phyloP scores from a whole-genome alignment of 2,113 vertebrate species.

The Phalacrocorax carbo region DNA sequence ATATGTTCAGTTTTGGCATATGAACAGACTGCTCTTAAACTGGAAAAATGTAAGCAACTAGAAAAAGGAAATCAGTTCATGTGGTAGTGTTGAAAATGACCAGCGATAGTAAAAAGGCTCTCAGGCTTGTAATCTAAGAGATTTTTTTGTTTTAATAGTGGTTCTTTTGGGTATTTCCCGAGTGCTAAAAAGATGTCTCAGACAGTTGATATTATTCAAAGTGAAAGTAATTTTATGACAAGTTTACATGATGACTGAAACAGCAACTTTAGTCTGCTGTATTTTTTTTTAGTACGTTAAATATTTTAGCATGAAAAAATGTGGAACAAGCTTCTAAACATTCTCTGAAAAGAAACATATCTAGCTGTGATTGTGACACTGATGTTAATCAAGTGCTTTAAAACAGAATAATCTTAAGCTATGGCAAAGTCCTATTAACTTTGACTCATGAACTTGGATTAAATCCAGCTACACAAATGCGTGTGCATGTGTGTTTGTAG shows the following conservation, averaged over 20 bases:
- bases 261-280: background rate
- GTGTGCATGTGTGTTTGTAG: background rate
- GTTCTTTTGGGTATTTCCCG: background rate
- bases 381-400: background rate
- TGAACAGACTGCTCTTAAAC: slow-evolving; percentile 22
- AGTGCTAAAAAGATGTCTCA: background rate
- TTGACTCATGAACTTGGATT: background rate
- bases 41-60: background rate
- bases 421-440: background rate
- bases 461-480: background rate
- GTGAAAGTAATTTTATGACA: background rate
- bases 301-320: background rate
- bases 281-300: background rate
- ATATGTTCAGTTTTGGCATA: slow-evolving; percentile 42
- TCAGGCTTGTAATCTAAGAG: background rate
- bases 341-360: background rate
- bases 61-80: slow-evolving; percentile 8
- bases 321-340: background rate
- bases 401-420: background rate
- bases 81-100: background rate
- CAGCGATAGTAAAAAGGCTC: background rate
- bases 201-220: background rate
- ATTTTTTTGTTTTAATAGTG: background rate
- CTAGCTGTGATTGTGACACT: background rate
- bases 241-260: background rate